Evolutionary conservation across 2,888 invertebrate genomes (phyloP).

Genomic region (Diplolepis rosae): DNA sequence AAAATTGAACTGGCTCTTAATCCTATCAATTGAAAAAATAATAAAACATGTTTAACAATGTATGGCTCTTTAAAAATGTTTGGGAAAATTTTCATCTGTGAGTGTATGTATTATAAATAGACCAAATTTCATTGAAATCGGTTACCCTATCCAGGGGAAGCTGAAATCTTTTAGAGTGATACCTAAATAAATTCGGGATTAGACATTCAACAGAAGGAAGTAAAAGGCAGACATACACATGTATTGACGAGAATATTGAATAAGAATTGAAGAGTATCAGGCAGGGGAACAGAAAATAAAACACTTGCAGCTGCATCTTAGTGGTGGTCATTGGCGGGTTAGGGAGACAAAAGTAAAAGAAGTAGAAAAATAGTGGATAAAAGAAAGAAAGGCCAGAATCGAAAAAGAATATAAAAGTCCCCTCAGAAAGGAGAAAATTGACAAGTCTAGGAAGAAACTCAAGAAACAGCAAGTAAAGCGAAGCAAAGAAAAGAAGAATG

Average conservation of each 20-base stretch:
- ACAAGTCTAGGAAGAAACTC: too few species aligned
- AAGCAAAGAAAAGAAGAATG: neutral
- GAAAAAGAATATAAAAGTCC: too few species aligned
- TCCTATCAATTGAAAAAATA: too few species aligned
- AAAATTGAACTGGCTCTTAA: too few species aligned
- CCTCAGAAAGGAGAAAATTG: too few species aligned
- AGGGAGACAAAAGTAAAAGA: neutral
- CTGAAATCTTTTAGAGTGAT: too few species aligned
- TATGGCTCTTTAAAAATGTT: too few species aligned
- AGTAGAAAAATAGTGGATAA: neutral
- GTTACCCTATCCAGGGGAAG: too few species aligned
- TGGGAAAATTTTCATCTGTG: too few species aligned
- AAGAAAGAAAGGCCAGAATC: neutral
- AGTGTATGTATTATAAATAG: neutral
- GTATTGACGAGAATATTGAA: slow-evolving; percentile 7
- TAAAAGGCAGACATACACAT: neutral
- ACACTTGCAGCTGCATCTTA: slow-evolving; percentile 25
- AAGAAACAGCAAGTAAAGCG: too few species aligned
- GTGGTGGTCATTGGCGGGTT: neutral
- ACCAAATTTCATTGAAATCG: neutral
- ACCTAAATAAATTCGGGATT: neutral
- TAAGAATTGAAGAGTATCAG: neutral
- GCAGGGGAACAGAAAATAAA: slow-evolving; percentile 5
- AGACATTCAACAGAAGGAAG: slow-evolving; percentile 5
- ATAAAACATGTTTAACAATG: too few species aligned